A percentile compares a stretch with the other conserved stretches of the same genome.
Conservation (phyloP, 2,888 invertebrate species). For the Euproctis similis region DNA sequence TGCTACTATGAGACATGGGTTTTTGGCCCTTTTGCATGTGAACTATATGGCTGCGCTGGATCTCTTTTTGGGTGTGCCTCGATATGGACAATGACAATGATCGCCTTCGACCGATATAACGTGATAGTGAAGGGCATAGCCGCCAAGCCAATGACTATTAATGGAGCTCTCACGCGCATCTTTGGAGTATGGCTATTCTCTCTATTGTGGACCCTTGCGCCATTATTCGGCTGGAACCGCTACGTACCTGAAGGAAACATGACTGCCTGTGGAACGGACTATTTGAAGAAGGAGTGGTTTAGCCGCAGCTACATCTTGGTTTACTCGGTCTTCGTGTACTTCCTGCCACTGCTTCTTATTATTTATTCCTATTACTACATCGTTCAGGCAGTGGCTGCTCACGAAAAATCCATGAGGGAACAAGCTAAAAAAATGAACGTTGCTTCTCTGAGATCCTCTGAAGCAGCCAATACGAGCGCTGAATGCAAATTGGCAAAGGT, state of each 20-base stretch:
- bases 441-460: slow-evolving; percentile 87
- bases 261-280: slow-evolving; percentile 94
- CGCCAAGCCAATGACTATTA: slow-evolving; percentile 88
- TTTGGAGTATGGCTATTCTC: slow-evolving; percentile 87
- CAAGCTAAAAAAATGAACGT: slow-evolving; percentile 97
- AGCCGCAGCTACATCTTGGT: slow-evolving; percentile 87
- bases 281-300: slow-evolving; percentile 83
- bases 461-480: slow-evolving; percentile 85
- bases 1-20: slow-evolving; percentile 87
- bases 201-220: slow-evolving; percentile 86
- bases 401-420: slow-evolving; percentile 90
- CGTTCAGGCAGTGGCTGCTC: slow-evolving; percentile 87
- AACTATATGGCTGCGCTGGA: slow-evolving; percentile 89
- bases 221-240: slow-evolving; percentile 91
- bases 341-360: slow-evolving; percentile 84
- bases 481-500: slow-evolving; percentile 93
- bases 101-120: slow-evolving; percentile 94
- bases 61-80: slow-evolving; percentile 93
- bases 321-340: slow-evolving; percentile 86
- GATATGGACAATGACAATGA: slow-evolving; percentile 95
- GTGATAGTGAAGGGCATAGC: slow-evolving; percentile 94
- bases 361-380: slow-evolving; percentile 93
- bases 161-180: slow-evolving; percentile 85
- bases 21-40: slow-evolving; percentile 86
- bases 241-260: slow-evolving; percentile 96